phyloP scores from a whole-genome alignment of 37 sponge, comb jelly and placozoan species.

The Spongilla lacustris region DNA sequence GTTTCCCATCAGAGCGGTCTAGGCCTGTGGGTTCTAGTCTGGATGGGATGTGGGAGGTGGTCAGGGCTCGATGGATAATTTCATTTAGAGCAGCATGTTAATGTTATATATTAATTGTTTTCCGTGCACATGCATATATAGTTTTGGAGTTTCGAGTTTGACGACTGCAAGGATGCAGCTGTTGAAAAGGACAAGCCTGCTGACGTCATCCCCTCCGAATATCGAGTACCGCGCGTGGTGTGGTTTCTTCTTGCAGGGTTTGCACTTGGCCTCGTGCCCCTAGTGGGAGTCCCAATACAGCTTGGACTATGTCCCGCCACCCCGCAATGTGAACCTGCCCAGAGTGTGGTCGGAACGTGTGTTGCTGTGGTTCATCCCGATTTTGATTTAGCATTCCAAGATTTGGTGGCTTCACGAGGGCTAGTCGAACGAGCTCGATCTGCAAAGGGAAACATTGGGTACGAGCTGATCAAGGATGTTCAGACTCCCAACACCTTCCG shows the following conservation, averaged over 20 bases:
- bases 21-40: too few relatives aligned
- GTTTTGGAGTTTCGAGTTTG: neutral
- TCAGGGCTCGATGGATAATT: too few relatives aligned
- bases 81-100: too few relatives aligned
- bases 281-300: neutral
- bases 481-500: neutral
- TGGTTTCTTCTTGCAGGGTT: neutral
- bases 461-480: neutral
- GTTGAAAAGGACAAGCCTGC: constrained; percentile 17
- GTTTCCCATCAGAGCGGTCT: too few relatives aligned
- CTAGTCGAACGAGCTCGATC: neutral
- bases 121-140: neutral
- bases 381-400: neutral
- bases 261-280: neutral
- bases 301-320: neutral
- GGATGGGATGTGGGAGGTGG: too few relatives aligned
- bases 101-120: neutral
- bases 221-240: neutral
- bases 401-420: neutral
- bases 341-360: neutral
- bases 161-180: neutral
- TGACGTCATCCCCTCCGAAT: constrained; percentile 9
- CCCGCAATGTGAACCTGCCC: neutral
- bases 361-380: neutral
- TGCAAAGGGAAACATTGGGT: neutral